A percentile compares a stretch with the other conserved stretches of the same genome.
These are phyloP conservation scores for Oenanthe oenanthe DNA, from an alignment of 2,113 vertebrate genomes.

Conservation along the genomic window DNA sequence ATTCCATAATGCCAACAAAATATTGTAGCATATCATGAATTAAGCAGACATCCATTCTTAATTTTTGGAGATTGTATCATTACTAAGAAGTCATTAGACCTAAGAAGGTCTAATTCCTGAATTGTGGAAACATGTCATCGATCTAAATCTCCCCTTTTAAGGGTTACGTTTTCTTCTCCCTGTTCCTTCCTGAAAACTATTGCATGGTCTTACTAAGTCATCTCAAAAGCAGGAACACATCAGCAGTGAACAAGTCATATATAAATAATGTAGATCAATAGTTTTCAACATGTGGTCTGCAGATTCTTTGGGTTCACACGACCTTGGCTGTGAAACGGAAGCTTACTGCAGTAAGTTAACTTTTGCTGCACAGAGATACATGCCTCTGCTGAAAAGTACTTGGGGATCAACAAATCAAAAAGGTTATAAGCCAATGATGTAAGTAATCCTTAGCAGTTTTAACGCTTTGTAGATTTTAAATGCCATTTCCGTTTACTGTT, in stretches of 20 bases:
- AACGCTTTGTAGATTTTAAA: constrained; percentile 20
- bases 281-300: constrained; percentile 56
- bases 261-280: constrained; percentile 62
- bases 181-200: constrained; percentile 22
- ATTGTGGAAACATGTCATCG: neutral
- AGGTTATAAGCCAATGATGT: constrained; percentile 26
- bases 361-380: constrained; percentile 15
- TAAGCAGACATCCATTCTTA: neutral
- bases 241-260: constrained; percentile 34
- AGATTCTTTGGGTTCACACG: constrained; percentile 30
- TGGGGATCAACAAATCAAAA: constrained; percentile 54
- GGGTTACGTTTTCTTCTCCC: neutral
- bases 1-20: neutral
- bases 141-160: neutral
- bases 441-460: constrained; percentile 28
- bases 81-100: neutral
- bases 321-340: constrained; percentile 22
- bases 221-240: constrained; percentile 44
- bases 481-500: neutral
- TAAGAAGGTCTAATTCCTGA: neutral
- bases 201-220: constrained; percentile 33
- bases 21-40: neutral
- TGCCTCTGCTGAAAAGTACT: constrained; percentile 23
- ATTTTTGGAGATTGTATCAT: neutral
- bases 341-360: constrained; percentile 37